Evolutionary conservation across 1,140 invertebrate genomes (phyloP).

Genomic region (Drosophila repleta): DNA sequence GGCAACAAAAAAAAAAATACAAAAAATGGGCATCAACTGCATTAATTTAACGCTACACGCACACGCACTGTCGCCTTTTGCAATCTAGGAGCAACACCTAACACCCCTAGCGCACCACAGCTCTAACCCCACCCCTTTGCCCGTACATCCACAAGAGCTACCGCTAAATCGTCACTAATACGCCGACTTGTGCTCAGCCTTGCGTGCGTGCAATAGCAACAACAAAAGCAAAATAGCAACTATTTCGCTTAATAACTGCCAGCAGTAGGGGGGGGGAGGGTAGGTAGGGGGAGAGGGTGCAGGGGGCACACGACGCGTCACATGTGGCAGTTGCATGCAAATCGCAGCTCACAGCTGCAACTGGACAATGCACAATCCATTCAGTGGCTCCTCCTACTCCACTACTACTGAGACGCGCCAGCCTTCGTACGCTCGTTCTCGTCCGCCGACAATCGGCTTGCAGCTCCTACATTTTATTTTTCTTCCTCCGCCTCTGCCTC

Average conservation of each 20-base stretch:
- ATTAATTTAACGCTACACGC: conserved; percentile 76
- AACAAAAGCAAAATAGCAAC: conserved; percentile 1
- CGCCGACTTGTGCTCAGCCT: conserved; percentile 67
- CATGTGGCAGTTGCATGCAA: conserved; percentile 63
- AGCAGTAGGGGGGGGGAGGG: neutral
- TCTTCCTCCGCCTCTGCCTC: neutral
- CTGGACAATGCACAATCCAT: conserved; percentile 50
- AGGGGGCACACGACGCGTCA: neutral
- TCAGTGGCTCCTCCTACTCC: conserved; percentile 34
- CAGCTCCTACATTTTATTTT: conserved; percentile 43
- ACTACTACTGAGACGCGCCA: neutral
- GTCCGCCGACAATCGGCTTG: conserved; percentile 39
- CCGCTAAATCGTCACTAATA: conserved; percentile 78
- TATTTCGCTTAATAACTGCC: conserved; percentile 64
- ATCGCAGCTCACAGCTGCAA: conserved; percentile 44
- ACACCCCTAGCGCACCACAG: neutral
- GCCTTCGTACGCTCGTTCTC: neutral
- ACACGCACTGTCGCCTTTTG: conserved; percentile 51
- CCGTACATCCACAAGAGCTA: neutral
- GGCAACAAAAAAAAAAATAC: conserved; percentile 19
- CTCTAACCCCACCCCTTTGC: neutral
- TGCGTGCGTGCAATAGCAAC: conserved; percentile 44
- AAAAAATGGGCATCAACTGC: conserved; percentile 31
- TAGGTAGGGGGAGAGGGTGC: neutral
- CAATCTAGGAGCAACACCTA: conserved; percentile 1